Base-by-base conservation (phyloP, 2,888 invertebrate genomes). In the Drosophila parthenogenetica region DNA sequence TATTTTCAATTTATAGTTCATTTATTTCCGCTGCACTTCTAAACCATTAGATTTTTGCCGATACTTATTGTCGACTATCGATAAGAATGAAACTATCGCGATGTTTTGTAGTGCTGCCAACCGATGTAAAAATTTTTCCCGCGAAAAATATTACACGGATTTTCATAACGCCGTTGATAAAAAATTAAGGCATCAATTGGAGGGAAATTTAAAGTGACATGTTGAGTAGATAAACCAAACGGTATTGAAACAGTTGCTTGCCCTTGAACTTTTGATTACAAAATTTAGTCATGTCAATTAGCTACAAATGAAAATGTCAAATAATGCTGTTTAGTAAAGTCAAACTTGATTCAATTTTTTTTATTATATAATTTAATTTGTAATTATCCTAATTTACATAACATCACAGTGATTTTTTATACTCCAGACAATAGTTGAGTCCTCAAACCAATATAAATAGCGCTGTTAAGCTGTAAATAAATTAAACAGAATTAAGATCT, bases 401-500 rank as follows among this genome's bases (percentile, higher is more conserved):
- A 63, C 35, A 81, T 81, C 81, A 87, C 85, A 84, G 87, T 40
- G n/a, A 22, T 19, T 62, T 14, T 22, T 53, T 35, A 45, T 29
- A 16, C 39, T 8, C 48, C 11, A 55, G 11, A 10, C 11, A 2
- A 7, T 29, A 7, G 5, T 7, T 16, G 19, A 50, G 46, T 60
- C 37, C 35, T 22, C 16, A 88, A 39, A 73, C 77, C 72, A 89
- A 54, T 29, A 81, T 69, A 72, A 90, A 86, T 13, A 89, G 69
- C 14, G 89, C 73, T 54, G 81, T 80, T 65, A 90, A 78, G 43
- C 90, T 90, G 89, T 14, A 89, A 86, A 75, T 71, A 84, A 67
- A 63, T 10, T 14, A 57, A 49, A 11, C 7, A 37, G 2, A 8
- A 5, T 17, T 77, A 13, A 74, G 29, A 42, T 10, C n/a, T 32